Evolutionary conservation across 2,113 vertebrate genomes (phyloP).

Genomic region (Etheostoma spectabile): DNA sequence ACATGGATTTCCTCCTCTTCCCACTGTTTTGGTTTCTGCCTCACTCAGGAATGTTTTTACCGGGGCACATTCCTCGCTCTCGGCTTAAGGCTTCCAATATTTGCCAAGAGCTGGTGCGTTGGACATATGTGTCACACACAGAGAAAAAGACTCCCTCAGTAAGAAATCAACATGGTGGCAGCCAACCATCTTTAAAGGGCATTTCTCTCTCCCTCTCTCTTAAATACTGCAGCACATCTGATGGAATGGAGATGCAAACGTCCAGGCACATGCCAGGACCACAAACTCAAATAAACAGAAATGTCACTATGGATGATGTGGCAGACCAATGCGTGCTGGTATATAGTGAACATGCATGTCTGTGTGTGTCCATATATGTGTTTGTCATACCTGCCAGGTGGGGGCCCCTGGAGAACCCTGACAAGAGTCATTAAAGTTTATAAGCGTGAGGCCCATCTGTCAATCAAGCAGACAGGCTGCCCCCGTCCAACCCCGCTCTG

Average conservation of each 20-base stretch:
- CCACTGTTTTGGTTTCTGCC: conserved; percentile 75
- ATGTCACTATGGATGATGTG: conserved; percentile 43
- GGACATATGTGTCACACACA: conserved; percentile 46
- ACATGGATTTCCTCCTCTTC: conserved; percentile 77
- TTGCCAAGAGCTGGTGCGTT: conserved; percentile 32
- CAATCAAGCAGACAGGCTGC: conserved; percentile 79
- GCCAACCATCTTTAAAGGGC: conserved; percentile 8
- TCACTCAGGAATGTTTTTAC: conserved; percentile 78
- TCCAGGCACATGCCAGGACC: conserved; percentile 2
- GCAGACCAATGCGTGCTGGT: conserved; percentile 41
- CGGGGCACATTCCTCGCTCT: conserved; percentile 69
- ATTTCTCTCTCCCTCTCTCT: neutral
- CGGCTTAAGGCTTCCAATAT: conserved; percentile 65
- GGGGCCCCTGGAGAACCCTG: conserved; percentile 74
- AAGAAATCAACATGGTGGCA: conserved; percentile 40
- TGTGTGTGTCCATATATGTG: conserved; percentile 38
- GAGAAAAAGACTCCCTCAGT: conserved; percentile 40
- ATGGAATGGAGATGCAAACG: conserved; percentile 13
- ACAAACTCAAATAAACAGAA: conserved; percentile 49
- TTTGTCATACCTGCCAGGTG: conserved; percentile 74
- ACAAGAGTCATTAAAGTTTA: conserved; percentile 86
- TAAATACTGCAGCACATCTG: conserved; percentile 6
- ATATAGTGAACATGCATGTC: conserved; percentile 11
- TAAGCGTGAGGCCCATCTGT: conserved; percentile 76
- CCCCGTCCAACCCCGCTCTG: conserved; percentile 53